Conservation (phyloP, 2,113 vertebrate species). For the Osmerus mordax region DNA sequence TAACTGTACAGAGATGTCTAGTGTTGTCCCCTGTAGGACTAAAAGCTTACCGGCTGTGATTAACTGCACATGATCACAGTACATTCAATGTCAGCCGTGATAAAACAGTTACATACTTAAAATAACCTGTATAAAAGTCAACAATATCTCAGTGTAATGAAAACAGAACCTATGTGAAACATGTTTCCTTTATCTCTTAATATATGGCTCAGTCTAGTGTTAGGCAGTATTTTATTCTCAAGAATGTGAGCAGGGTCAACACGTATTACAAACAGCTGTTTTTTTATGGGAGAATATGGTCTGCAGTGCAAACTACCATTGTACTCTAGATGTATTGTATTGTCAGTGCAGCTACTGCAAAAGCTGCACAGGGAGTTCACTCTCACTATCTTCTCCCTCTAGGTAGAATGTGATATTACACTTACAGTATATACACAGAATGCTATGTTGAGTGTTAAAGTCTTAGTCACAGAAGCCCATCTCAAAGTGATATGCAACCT, state of each 20-base stretch:
- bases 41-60: constrained; percentile 9
- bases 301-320: no score
- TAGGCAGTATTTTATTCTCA: constrained; percentile 6
- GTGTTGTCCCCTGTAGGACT: constrained; percentile 4
- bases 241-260: constrained; percentile 20
- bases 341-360: constrained; percentile 23
- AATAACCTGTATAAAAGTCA: constrained; percentile 26
- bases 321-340: constrained; percentile 18
- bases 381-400: constrained; percentile 11
- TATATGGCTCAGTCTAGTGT: constrained; percentile 28
- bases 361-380: constrained; percentile 14
- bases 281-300: neutral
- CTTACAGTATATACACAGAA: neutral
- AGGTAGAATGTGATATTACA: constrained; percentile 16
- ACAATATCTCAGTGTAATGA: constrained; percentile 29
- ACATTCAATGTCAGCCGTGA: constrained; percentile 1
- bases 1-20: constrained; percentile 31
- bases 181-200: constrained; percentile 20
- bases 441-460: neutral
- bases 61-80: constrained; percentile 27
- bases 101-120: constrained; percentile 33
- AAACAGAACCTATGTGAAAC: constrained; percentile 15
- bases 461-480: constrained; percentile 1
- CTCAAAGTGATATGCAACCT: constrained; percentile 1
- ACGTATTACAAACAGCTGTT: constrained; percentile 15